phyloP scores from a whole-genome alignment of 2,113 vertebrate species.

The Leptosomus discolor region DNA sequence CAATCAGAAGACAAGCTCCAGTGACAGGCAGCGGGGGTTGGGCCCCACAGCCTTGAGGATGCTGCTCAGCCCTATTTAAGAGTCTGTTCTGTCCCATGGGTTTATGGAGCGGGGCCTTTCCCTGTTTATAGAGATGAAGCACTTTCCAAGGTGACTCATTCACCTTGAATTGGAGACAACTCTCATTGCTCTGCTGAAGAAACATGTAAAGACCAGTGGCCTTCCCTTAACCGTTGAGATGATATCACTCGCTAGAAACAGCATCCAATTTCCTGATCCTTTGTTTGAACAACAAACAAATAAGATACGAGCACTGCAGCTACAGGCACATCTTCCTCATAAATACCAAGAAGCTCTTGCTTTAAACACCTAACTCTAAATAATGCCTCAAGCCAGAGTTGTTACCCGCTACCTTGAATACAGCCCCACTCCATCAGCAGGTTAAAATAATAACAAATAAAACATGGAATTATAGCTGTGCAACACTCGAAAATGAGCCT shows the following conservation, averaged over 20 bases:
- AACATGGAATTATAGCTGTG: conserved; percentile 50
- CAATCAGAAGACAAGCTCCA: neutral
- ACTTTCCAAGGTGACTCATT: neutral
- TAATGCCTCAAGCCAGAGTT: conserved; percentile 14
- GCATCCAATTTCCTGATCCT: conserved; percentile 65
- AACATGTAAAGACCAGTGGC: neutral
- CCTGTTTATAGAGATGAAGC: neutral
- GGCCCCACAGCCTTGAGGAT: neutral
- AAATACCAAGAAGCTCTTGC: conserved; percentile 20
- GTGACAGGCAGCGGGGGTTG: accelerated
- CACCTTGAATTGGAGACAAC: neutral
- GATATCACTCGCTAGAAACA: conserved; percentile 19
- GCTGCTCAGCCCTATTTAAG: neutral
- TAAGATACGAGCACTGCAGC: conserved; percentile 1
- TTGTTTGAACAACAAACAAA: conserved; percentile 67
- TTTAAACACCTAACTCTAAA: conserved; percentile 36
- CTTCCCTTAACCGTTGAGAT: conserved; percentile 26
- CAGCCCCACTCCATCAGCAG: conserved; percentile 50
- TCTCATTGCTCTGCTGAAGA: neutral
- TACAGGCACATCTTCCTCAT: conserved; percentile 51
- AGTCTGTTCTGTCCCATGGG: accelerated
- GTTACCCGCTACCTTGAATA: neutral
- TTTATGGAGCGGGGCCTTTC: neutral
- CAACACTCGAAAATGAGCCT: conserved; percentile 59
- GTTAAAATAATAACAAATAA: conserved; percentile 68